Conservation (phyloP, 2,888 invertebrate species). For the Spisula subtruncata region DNA sequence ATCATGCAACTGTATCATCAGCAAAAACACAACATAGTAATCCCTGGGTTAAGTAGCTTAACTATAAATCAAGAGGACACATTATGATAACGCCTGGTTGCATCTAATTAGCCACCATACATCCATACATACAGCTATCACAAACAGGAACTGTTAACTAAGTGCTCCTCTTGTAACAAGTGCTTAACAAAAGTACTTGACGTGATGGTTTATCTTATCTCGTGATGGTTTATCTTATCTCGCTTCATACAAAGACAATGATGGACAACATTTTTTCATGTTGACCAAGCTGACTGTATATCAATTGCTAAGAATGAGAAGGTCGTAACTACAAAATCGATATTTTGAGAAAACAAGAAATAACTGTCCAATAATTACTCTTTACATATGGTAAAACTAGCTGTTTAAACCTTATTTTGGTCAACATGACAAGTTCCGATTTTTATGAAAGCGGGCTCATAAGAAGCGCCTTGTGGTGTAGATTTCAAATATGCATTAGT, state of each 20-base stretch:
- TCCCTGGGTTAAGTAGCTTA: not conserved
- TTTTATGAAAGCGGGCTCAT: no score
- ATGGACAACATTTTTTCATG: not conserved
- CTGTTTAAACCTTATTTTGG: no score
- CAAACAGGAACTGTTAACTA: not conserved
- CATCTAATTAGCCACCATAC: not conserved
- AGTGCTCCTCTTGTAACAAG: not conserved
- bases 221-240: not conserved
- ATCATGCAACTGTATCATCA: conserved; percentile 14
- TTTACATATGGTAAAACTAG: no score
- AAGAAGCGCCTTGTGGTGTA: no score
- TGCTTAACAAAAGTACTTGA: not conserved
- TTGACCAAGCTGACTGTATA: no score
- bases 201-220: not conserved
- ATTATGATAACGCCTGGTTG: not conserved
- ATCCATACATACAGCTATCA: not conserved
- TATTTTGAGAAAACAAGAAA: no score
- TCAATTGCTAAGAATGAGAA: no score
- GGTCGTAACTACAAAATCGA: no score
- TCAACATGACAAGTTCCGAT: no score
- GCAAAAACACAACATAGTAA: conserved; percentile 2
- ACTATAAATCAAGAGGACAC: not conserved
- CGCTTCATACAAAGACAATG: not conserved
- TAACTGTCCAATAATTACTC: no score
- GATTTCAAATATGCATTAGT: no score